These are phyloP conservation scores for Hyles lineata DNA, from an alignment of 2,888 invertebrate species.

Conservation along the genomic window DNA sequence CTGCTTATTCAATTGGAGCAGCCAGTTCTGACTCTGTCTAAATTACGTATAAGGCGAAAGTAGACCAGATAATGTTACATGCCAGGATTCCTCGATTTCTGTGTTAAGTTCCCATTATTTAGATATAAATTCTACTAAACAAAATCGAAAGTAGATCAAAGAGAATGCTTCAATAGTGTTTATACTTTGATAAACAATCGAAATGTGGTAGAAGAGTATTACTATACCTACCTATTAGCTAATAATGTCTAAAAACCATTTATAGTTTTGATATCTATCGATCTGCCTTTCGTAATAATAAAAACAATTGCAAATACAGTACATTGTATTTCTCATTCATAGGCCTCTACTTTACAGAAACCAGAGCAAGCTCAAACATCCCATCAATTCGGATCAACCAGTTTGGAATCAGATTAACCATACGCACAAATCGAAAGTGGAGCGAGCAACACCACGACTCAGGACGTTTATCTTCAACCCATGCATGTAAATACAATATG, in stretches of 20 bases:
- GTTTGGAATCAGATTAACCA: background rate
- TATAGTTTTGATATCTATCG: no score
- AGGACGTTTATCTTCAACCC: background rate
- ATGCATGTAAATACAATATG: background rate
- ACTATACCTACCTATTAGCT: no score
- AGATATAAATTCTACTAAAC: background rate
- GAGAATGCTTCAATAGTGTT: background rate
- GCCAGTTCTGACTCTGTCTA: constrained; percentile 7
- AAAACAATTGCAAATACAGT: no score
- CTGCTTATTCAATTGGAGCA: constrained; percentile 13
- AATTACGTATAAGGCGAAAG: constrained; percentile 25
- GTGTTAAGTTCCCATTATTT: constrained; percentile 2
- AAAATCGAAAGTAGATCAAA: background rate
- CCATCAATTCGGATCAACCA: background rate
- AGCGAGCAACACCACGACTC: background rate
- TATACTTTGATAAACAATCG: no score
- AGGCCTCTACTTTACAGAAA: no score
- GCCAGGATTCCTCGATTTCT: constrained; percentile 19
- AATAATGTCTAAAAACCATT: no score
- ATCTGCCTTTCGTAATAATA: no score
- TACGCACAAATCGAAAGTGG: constrained; percentile 15
- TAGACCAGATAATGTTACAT: constrained; percentile 1
- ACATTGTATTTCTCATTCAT: no score
- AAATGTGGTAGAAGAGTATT: no score
- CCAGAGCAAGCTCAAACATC: no score